Evolutionary conservation across 2,113 vertebrate genomes (phyloP).

Genomic region (Callaeas wilsoni): DNA sequence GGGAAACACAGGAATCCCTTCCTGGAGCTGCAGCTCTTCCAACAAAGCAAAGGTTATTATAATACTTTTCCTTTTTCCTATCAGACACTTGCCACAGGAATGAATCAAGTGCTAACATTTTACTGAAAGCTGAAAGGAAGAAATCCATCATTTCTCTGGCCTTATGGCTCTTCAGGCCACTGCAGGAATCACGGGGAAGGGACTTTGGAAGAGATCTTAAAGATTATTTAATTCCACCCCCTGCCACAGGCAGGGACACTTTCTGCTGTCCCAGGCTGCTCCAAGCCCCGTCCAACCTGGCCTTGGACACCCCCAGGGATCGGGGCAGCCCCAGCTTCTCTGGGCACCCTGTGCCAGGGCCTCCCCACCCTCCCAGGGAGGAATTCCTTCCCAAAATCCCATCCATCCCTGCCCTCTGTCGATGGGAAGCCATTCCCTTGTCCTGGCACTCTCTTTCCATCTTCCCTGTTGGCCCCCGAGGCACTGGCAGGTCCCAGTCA

Average conservation of each 20-base stretch:
- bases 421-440: not conserved
- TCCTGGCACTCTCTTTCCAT: not conserved
- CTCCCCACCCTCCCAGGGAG: fast-evolving
- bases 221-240: not conserved
- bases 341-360: not conserved
- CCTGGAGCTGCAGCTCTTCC: not conserved
- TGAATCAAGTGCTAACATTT: not conserved
- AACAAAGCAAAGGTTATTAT: not conserved
- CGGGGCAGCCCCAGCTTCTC: not conserved
- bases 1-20: not conserved
- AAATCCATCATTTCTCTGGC: not conserved
- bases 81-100: not conserved
- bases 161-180: not conserved
- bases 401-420: not conserved
- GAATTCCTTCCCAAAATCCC: not conserved
- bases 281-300: not conserved
- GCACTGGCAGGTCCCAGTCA: not conserved
- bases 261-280: fast-evolving
- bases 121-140: not conserved
- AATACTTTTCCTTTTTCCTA: not conserved
- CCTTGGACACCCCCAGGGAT: not conserved
- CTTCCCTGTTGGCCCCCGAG: too few species aligned
- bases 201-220: not conserved
- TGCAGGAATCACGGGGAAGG: not conserved
- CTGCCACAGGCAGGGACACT: not conserved